A percentile compares a stretch with the other conserved stretches of the same genome.
Evolutionary conservation across 2,113 vertebrate genomes (phyloP).

Genomic region (Anthoscopus minutus): DNA sequence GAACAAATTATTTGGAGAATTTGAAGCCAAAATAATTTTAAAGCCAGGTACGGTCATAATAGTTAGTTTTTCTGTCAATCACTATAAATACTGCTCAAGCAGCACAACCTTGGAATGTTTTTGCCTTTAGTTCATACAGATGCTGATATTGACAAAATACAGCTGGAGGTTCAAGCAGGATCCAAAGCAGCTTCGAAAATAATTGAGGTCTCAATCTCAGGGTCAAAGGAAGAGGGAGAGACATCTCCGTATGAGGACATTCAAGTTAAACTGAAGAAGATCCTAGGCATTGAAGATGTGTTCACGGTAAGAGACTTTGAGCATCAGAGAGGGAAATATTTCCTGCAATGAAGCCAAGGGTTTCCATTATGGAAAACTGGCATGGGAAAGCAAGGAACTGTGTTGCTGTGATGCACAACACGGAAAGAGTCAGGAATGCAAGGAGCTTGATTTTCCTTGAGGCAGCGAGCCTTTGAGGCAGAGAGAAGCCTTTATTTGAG

Average conservation of each 20-base stretch:
- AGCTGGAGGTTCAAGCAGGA: slow-evolving; percentile 77
- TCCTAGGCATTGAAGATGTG: slow-evolving; percentile 50
- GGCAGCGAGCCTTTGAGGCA: too few relatives aligned
- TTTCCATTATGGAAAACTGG: not conserved
- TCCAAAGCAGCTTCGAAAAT: slow-evolving; percentile 74
- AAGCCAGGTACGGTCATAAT: slow-evolving; percentile 70
- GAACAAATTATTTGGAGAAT: slow-evolving; percentile 68
- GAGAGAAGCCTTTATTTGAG: too few relatives aligned
- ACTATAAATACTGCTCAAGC: not conserved
- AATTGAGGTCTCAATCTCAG: slow-evolving; percentile 51
- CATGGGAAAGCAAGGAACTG: not conserved
- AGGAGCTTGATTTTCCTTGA: too few relatives aligned
- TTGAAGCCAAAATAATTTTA: slow-evolving; percentile 62
- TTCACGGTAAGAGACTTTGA: slow-evolving; percentile 23
- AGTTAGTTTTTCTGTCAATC: not conserved
- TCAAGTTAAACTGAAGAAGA: slow-evolving; percentile 71
- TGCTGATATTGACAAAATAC: slow-evolving; percentile 71
- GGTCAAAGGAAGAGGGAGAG: slow-evolving; percentile 14
- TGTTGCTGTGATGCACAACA: too few relatives aligned
- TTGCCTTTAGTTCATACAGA: slow-evolving; percentile 46
- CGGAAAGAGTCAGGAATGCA: too few relatives aligned
- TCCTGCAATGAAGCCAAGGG: not conserved
- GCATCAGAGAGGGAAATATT: not conserved
- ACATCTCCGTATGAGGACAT: not conserved
- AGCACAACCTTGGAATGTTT: not conserved